Conservation (phyloP, 2,888 invertebrate genomes). For the Pachydiplax longipennis region DNA sequence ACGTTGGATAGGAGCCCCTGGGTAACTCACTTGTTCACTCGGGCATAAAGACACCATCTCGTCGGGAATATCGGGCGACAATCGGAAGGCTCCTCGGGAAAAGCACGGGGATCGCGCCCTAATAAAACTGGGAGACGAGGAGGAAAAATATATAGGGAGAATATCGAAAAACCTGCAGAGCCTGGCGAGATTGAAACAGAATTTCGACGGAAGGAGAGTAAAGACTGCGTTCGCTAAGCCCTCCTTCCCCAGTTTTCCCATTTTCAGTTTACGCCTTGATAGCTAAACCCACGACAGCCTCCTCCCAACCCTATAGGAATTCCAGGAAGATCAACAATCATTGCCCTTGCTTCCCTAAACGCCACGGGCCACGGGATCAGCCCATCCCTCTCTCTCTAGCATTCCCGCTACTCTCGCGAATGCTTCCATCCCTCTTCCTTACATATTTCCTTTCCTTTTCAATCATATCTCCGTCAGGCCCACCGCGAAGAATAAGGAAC, state of each 20-base stretch:
- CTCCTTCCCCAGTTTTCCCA: not conserved
- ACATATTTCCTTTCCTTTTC: not conserved
- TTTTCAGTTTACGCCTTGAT: not conserved
- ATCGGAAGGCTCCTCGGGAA: not conserved
- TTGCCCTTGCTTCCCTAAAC: not conserved
- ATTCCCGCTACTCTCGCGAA: not conserved
- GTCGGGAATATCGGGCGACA: not conserved
- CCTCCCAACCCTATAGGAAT: not conserved
- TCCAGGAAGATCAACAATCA: slow-evolving; percentile 5
- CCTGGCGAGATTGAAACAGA: not conserved
- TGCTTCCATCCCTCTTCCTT: not conserved
- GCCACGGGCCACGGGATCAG: not conserved
- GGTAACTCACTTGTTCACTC: not conserved
- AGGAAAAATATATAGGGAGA: not conserved
- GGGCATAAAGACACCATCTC: not conserved
- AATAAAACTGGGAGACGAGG: not conserved
- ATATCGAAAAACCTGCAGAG: not conserved
- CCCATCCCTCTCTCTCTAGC: not conserved
- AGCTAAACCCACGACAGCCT: not conserved
- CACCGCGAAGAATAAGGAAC: not conserved
- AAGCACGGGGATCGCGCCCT: not conserved
- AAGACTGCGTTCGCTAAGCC: not conserved
- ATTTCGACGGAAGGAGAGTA: not conserved
- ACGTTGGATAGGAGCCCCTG: not conserved
- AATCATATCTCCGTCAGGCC: not conserved